These are phyloP conservation scores for Lepus americanus DNA, from an alignment of 2,113 vertebrate species.

Conservation along the genomic window DNA sequence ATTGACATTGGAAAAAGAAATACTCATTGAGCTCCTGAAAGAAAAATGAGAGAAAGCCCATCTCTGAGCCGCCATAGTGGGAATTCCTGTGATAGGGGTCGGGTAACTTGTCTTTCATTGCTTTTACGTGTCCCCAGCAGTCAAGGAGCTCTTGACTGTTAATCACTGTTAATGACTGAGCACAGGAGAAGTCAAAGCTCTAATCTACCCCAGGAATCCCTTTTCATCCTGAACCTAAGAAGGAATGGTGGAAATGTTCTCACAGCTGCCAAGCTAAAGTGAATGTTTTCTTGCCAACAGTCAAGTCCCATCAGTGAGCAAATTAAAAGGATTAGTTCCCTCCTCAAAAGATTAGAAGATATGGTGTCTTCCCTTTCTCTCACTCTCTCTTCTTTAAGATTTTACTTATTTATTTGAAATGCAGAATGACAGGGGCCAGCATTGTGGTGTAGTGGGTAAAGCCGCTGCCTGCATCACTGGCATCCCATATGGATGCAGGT, in stretches of 20 bases:
- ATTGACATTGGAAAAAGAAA: background rate
- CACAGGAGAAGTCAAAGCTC: background rate
- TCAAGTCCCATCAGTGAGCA: background rate
- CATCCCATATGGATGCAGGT: too few relatives aligned
- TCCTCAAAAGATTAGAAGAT: background rate
- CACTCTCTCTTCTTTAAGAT: too few relatives aligned
- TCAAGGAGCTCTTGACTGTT: background rate
- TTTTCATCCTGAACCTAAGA: background rate
- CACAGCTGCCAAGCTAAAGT: background rate
- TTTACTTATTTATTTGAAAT: too few relatives aligned
- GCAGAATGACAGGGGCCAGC: too few relatives aligned
- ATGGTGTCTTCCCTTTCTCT: background rate
- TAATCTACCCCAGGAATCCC: background rate
- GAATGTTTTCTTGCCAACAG: background rate
- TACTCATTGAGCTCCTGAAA: background rate
- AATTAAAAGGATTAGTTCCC: background rate
- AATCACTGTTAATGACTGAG: background rate
- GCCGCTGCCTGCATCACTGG: too few relatives aligned
- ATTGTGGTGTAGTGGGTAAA: too few relatives aligned
- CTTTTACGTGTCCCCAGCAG: background rate
- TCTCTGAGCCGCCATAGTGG: background rate
- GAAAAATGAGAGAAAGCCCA: background rate
- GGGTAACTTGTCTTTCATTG: background rate
- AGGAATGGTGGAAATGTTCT: background rate
- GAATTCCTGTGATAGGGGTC: background rate